Base-by-base conservation (phyloP, 2,113 vertebrate genomes). In the Anseranas semipalmata region DNA sequence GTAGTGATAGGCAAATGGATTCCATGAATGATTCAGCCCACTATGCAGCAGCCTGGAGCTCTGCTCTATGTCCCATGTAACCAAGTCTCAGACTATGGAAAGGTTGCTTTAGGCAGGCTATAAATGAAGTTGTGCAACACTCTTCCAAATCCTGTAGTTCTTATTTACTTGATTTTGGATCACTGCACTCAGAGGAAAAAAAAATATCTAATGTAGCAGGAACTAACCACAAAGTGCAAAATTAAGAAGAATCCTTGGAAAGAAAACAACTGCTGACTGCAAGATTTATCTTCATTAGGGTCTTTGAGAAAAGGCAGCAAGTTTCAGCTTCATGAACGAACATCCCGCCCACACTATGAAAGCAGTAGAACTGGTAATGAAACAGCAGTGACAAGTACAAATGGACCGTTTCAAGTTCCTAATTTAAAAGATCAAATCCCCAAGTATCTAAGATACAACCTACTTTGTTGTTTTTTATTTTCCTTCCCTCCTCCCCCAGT, bases 241-340 rank as follows among this genome's bases (percentile, higher is more conserved):
- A 83, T 87, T 62, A 87, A 78, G 83, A 89, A 56, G 35, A 53
- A 71, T 68, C 80, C 72, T 81, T 86, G 72, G 63, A 95, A 94
- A 93, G 85, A 96, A 97, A 95, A 90, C 48, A 95, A 77, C 37
- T 77, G 63, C 87, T 83, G 89, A 83, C 59, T 63, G 67, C 55
- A 82, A 9, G 7, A 56, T 93, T 93, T 83, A 63, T 90, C 92
- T 91, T 93, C 82, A 93, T 96, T 76, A 93, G 50, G 33, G 28
- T 89, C 75, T 96, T 80, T 83, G 55, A 88, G 60, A 46, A 76
- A 85, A 90, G 81, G 75, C 33, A 37, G 74, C 0, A 4, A 85
- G 60, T 71, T 94, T 94, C 84, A 91, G 39, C 77, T 79, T 89
- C 33, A 15, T 19, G 35, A 87, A 86, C 35, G n/a, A 85, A 59